Conservation (phyloP, 2,888 invertebrate genomes). For the Entomobrya proxima region DNA sequence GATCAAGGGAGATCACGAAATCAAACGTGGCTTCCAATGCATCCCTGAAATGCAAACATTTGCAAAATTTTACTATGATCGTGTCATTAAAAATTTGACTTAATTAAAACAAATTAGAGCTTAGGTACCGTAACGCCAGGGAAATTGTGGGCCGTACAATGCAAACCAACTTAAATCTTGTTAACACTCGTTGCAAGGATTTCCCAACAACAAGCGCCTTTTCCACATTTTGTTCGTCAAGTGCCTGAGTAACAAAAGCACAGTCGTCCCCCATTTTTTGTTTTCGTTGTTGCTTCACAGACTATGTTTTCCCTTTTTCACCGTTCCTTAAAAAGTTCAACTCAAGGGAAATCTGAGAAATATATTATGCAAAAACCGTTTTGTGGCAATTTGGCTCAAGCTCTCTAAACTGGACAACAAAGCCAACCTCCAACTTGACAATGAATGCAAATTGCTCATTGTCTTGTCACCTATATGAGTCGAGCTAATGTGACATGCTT, state of each 20-base stretch:
- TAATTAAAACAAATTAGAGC: background rate
- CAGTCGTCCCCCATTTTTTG: too few relatives aligned
- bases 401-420: too few relatives aligned
- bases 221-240: constrained; percentile 11
- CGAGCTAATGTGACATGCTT: too few relatives aligned
- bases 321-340: too few relatives aligned
- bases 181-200: constrained; percentile 29
- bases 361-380: too few relatives aligned
- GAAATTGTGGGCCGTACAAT: background rate
- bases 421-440: too few relatives aligned
- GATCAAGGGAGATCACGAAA: background rate
- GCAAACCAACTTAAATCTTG: background rate
- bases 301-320: too few relatives aligned
- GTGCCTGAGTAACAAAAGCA: constrained; percentile 44
- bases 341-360: too few relatives aligned
- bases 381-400: too few relatives aligned
- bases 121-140: background rate
- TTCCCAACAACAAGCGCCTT: constrained; percentile 40
- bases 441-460: too few relatives aligned
- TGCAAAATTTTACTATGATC: background rate
- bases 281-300: too few relatives aligned
- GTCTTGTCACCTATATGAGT: too few relatives aligned
- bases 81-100: background rate
- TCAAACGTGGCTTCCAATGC: constrained; percentile 15
- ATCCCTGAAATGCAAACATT: constrained; percentile 6